Evolutionary conservation across 2,888 invertebrate species (phyloP).

Genomic region (Molorchus minor): DNA sequence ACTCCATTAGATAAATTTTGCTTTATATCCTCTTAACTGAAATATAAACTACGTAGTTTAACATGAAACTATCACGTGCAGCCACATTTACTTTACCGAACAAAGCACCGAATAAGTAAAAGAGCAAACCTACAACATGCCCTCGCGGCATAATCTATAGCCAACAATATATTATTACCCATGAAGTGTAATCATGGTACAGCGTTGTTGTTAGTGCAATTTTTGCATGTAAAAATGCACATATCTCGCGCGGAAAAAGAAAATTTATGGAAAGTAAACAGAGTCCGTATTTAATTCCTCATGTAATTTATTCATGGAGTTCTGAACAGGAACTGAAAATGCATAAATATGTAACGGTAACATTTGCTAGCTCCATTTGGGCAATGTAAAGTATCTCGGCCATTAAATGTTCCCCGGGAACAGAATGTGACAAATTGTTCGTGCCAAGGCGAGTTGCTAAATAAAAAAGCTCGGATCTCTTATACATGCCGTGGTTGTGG

Average conservation of each 20-base stretch:
- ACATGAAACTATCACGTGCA: too few relatives aligned
- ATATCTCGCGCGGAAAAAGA: slow-evolving; percentile 13
- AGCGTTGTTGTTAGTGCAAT: slow-evolving; percentile 1
- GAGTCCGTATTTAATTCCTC: slow-evolving; percentile 24
- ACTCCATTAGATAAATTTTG: too few relatives aligned
- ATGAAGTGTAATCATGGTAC: slow-evolving; percentile 14
- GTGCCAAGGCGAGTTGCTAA: slow-evolving; percentile 50
- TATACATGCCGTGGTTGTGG: slow-evolving; percentile 48
- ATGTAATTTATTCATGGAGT: slow-evolving; percentile 29
- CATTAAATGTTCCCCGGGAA: slow-evolving; percentile 52
- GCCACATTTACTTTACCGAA: slow-evolving; percentile 7
- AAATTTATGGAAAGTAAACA: slow-evolving; percentile 27
- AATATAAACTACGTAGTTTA: too few relatives aligned
- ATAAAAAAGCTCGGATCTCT: slow-evolving; percentile 51
- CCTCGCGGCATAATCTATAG: slow-evolving; percentile 6
- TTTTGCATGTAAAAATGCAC: slow-evolving; percentile 18
- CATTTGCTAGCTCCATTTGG: slow-evolving; percentile 27
- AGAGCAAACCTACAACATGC: slow-evolving; percentile 3
- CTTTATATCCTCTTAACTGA: too few relatives aligned
- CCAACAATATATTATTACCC: slow-evolving; percentile 18
- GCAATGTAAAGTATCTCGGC: slow-evolving; percentile 44
- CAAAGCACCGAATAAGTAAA: slow-evolving; percentile 3
- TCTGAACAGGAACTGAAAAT: slow-evolving; percentile 23
- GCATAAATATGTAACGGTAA: slow-evolving; percentile 25
- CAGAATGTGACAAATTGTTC: slow-evolving; percentile 54